These are phyloP conservation scores for Lasioglossum villosulum DNA, from an alignment of 2,888 invertebrate species.

Conservation along the genomic window DNA sequence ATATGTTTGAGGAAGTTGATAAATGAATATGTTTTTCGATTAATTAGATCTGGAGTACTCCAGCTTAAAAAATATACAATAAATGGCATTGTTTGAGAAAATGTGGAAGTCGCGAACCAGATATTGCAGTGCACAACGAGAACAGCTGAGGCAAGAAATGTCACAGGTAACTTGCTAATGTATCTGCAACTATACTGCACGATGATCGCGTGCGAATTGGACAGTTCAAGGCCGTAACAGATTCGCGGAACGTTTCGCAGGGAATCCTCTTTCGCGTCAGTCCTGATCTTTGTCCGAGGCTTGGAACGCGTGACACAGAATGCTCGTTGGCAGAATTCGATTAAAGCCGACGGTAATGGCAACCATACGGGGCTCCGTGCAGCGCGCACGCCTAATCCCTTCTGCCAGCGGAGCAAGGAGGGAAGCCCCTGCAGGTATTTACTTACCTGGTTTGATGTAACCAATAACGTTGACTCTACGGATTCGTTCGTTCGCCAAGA, in stretches of 20 bases:
- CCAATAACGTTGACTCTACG: conserved; percentile 62
- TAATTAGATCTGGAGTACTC: too few relatives aligned
- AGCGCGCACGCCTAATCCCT: conserved; percentile 57
- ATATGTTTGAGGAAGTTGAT: too few relatives aligned
- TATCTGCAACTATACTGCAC: background rate
- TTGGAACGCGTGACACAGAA: conserved; percentile 55
- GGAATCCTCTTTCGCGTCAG: conserved; percentile 8
- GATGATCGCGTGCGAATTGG: background rate
- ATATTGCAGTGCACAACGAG: too few relatives aligned
- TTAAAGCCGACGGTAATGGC: conserved; percentile 63
- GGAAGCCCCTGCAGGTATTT: conserved; percentile 64
- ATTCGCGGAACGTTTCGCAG: background rate
- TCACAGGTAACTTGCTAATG: too few relatives aligned
- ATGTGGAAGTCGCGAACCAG: too few relatives aligned
- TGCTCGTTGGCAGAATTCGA: conserved; percentile 62
- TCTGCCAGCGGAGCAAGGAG: conserved; percentile 50
- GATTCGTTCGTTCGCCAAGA: conserved; percentile 52
- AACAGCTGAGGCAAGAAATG: too few relatives aligned
- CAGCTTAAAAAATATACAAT: too few relatives aligned
- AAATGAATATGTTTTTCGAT: too few relatives aligned
- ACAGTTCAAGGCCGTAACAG: conserved; percentile 1
- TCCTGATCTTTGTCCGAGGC: background rate
- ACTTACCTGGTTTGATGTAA: conserved; percentile 59
- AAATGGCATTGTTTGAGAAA: too few relatives aligned
- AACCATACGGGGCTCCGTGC: conserved; percentile 55